Evolutionary conservation across 2,797 vertebrate species (phyloP), one percentile per base, ranked within the genome.

Genomic region (Chrysocyon brachyurus): DNA sequence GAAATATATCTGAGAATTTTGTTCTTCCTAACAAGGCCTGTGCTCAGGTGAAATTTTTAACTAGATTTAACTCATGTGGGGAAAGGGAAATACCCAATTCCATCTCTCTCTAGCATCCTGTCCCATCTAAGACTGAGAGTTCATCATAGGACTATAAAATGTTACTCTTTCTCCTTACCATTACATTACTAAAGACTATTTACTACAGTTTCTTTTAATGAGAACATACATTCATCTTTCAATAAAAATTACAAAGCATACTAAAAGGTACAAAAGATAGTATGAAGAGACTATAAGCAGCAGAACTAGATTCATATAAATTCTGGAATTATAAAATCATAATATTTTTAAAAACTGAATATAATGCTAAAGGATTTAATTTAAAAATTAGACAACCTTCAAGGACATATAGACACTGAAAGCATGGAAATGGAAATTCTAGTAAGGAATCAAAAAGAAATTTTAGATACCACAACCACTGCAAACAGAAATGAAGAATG

Each of bases 1-100:
- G 33, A 40, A 72, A 40, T 72, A 61, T 52, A 5, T 36, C 19
- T 3, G 4, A 24, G 2, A 2, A 56, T 49, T 61, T n/a, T 49
- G 31, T 77, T 75, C 14, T 75, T 61, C n/a, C 54, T 21, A 77
- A 49, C 56, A 57, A 24, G 40, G 40, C 14, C 36, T 31, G n/a
- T 26, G 6, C 19, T 40, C 33, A 57, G 52, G 24, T 40, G 10
- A 57, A 72, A 57, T 16, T 70, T 4, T 6, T 36, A 28, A 72
- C 31, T 0, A 0, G 12, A 17, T 1, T 4, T 28, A 49, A 31
- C 19, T 21, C 17, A 49, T 5, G 8, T 49, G 70, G 21, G 12
- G 21, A 8, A 33, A 61, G 59, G 26, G 6, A 31, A 73, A n/a
- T 14, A 16, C 28, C 14, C 17, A 40, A 40, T 72, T 40, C 21